A percentile compares a stretch with the other conserved stretches of the same genome.
phyloP scores from a whole-genome alignment of 2,797 vertebrate genomes.

The Rhincodon typus region DNA sequence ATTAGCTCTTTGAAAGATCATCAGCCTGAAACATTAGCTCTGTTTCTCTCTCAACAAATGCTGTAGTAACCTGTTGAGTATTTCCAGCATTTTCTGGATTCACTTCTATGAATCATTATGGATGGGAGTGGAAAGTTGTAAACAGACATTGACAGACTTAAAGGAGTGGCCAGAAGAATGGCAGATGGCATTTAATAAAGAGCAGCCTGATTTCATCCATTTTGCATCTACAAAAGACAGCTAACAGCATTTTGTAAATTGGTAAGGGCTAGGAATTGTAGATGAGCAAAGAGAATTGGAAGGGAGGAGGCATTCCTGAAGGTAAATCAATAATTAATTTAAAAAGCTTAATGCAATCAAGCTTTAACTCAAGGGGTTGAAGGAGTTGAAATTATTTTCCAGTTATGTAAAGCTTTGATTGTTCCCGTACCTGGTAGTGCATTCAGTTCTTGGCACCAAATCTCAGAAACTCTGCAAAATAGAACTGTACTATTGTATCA shows the following conservation, averaged over 20 bases:
- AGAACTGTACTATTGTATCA: too few species aligned
- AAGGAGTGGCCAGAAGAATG: not conserved
- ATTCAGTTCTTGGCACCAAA: not conserved
- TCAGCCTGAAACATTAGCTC: too few species aligned
- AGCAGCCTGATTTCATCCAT: not conserved
- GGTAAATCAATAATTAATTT: not conserved
- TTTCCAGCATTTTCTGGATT: too few species aligned
- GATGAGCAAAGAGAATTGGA: not conserved
- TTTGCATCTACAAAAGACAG: not conserved
- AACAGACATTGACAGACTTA: not conserved
- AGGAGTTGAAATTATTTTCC: not conserved
- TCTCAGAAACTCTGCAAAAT: not conserved
- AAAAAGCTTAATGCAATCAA: not conserved
- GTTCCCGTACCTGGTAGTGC: not conserved
- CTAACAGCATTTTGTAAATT: not conserved
- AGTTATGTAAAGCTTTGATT: not conserved
- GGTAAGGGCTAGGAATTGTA: not conserved
- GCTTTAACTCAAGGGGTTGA: not conserved
- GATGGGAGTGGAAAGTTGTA: not conserved
- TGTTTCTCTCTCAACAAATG: too few species aligned
- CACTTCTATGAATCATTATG: too few species aligned
- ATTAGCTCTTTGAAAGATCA: too few species aligned
- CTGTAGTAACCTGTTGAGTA: too few species aligned
- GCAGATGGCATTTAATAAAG: not conserved
- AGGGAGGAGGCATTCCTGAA: not conserved